Base-by-base conservation (phyloP, 2,113 vertebrate species). In the Phylloscopus whistleri region DNA sequence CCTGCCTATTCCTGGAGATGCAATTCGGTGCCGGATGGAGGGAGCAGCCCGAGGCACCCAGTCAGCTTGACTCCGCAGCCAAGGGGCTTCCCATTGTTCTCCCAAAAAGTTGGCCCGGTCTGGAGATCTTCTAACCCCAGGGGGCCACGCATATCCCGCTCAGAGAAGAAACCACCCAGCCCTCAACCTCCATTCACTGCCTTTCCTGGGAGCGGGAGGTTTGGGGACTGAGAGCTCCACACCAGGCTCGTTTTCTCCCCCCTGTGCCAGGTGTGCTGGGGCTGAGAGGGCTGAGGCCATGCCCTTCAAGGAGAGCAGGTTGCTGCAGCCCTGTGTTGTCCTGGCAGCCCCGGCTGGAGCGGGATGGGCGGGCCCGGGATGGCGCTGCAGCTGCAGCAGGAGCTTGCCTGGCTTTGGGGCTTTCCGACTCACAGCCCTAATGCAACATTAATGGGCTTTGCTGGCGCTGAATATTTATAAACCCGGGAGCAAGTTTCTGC, bases 361-460 rank as follows among this genome's bases (percentile, higher is more conserved):
- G 14, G 69, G 73, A 52, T 17, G 20, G 66, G 78, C 66, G 13
- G 80, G 49, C 55, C 62, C 20, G 3, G 1, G 64, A 69, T 20
- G 2, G 2, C 4, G 14, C 91, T 89, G 89, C 87, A 84, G 81
- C 91, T 75, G 88, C 90, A 37, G 92, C 72, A 39, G 4, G 60
- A 78, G 90, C 86, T 60, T 60, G 94, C 73, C 87, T 84, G 93
- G 88, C 96, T 97, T 78, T 89, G 88, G 92, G 92, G 92, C 92
- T 95, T 96, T 95, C 92, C 26, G 53, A 97, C 27, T 96, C 95
- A 90, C 95, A 94, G 94, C 93, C 88, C 81, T 97, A 94, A 96
- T 96, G 92, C 94, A 97, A 96, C 93, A 95, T 97, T 97, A 96
- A 96, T 97, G 90, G 92, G 12, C 67, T 96, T 78, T 90, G 68